Base-by-base conservation (phyloP, 1,140 invertebrate genomes). In the Meloidogyne hapla region DNA sequence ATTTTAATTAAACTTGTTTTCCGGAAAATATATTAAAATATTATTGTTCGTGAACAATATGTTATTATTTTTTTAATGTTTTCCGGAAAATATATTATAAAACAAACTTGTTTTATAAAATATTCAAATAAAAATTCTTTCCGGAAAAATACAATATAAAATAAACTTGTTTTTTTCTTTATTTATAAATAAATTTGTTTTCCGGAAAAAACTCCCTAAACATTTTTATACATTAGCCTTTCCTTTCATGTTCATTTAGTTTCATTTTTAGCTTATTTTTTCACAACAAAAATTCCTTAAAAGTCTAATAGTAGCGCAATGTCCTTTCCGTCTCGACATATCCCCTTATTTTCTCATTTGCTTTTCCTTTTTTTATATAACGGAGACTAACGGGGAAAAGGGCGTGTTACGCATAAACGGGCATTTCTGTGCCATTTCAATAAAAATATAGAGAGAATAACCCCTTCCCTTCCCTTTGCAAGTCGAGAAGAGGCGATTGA, bases 211-310 rank as follows among this genome's bases (percentile, higher is more conserved):
- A 33, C 62, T 28, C 64, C 18, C 4, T 4, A 66, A 66, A 66
- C 65, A 67, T 33, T 42, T 33, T 21, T 12, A 40, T 33, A 12
- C 5, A 65, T 71, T 18, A 8, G 3, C 18, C 2, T 9, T 63
- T 73, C 45, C 64, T 21, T 56, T 28, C 45, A 6, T 71, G 42
- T 72, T 72, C 33, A 62, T 72, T 48, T 62, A 48, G 38, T 26
- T 72, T 72, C 45, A 48, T 56, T 56, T 56, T 56, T 56, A 56
- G 12, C n/a, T n/a, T 56, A n/a, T n/a, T 56, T 56, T 56, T 3
- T 18, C 4, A 18, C 18, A 18, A 56, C 18, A n/a, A 18, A 48
- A 48, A 48, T 18, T 15, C 15, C 45, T 48, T 33, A 33, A 33
- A 33, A 13, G 13, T 71, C 45, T 45, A 21, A 28, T 42, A 48